Evolutionary conservation across 2,888 invertebrate genomes (phyloP).

Genomic region (Eupithecia subfuscata): DNA sequence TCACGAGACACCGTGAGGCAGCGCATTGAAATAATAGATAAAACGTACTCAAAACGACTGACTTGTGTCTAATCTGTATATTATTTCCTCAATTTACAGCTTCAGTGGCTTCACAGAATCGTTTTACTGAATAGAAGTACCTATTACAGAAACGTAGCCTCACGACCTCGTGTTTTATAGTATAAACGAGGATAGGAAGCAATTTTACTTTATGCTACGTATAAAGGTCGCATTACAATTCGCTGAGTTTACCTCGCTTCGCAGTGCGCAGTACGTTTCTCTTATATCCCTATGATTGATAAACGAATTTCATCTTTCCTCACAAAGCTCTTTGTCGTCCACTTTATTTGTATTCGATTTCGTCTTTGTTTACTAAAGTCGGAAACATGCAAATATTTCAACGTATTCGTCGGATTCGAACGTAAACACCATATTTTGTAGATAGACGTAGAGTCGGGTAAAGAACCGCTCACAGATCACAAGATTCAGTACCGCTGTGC

Average conservation of each 20-base stretch:
- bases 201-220: slow-evolving; percentile 50
- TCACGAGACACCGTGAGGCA: neutral
- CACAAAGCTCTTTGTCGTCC: slow-evolving; percentile 24
- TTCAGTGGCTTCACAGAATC: neutral
- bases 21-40: neutral
- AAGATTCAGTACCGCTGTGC: slow-evolving; percentile 5
- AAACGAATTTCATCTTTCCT: slow-evolving; percentile 31
- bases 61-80: neutral
- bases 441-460: neutral
- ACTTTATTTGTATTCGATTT: slow-evolving; percentile 17
- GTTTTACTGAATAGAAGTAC: slow-evolving; percentile 32
- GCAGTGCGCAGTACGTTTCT: slow-evolving; percentile 37
- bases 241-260: slow-evolving; percentile 44
- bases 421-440: neutral
- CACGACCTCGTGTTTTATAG: slow-evolving; percentile 34
- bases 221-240: slow-evolving; percentile 49
- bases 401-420: neutral
- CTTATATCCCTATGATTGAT: slow-evolving; percentile 33
- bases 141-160: slow-evolving; percentile 32
- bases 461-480: slow-evolving; percentile 1
- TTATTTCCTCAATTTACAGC: neutral
- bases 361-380: slow-evolving; percentile 17
- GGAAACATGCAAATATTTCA: slow-evolving; percentile 15
- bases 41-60: neutral
- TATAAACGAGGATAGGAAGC: slow-evolving; percentile 60